Conservation (phyloP, 2,113 vertebrate genomes). For the Chionomys nivalis region DNA sequence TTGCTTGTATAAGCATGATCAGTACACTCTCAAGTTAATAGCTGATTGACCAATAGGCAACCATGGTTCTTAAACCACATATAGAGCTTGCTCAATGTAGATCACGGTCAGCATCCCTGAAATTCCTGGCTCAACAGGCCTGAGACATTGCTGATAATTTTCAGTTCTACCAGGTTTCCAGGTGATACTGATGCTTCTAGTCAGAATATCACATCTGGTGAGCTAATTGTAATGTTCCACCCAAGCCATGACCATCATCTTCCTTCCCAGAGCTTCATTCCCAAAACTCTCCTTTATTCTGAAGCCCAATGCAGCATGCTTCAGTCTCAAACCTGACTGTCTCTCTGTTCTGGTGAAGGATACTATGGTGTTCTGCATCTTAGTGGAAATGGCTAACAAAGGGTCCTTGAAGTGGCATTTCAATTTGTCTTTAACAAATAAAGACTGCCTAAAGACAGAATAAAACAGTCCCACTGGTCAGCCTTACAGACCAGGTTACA, state of each 20-base stretch:
- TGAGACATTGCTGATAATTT: neutral
- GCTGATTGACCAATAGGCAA: neutral
- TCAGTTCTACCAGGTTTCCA: neutral
- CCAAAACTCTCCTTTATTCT: neutral
- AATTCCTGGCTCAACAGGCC: neutral
- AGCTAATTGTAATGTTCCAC: neutral
- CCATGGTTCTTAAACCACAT: neutral
- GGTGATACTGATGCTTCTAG: neutral
- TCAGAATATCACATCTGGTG: neutral
- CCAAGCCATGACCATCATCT: accelerated
- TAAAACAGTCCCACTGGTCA: too few relatives aligned
- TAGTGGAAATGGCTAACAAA: neutral
- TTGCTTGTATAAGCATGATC: neutral
- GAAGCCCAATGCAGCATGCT: neutral
- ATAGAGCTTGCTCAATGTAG: neutral
- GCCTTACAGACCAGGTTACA: too few relatives aligned
- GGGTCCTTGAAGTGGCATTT: neutral
- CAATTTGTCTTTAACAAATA: too few relatives aligned
- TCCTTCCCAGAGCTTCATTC: slow-evolving; percentile 6
- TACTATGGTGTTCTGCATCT: too few relatives aligned
- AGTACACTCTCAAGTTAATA: neutral
- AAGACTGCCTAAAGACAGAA: too few relatives aligned
- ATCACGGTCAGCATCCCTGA: neutral
- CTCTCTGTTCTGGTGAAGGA: neutral
- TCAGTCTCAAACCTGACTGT: neutral